Evolutionary conservation across 2,113 vertebrate species (phyloP), one percentile per base, ranked within the genome.

Genomic region (Argyrosomus japonicus): DNA sequence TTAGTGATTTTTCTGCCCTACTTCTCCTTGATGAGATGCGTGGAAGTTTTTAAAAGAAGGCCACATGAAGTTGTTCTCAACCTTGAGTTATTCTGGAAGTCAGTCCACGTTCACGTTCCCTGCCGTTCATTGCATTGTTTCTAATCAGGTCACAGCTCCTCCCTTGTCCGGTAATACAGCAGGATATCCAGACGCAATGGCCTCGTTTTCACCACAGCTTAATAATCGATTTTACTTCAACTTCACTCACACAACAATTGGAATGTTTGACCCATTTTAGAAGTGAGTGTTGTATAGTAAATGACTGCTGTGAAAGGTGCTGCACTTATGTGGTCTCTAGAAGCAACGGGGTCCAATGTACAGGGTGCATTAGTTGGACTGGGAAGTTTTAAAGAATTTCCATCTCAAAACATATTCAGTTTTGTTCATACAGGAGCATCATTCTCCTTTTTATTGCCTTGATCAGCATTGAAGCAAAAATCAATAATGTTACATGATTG

Each of bases 131-230:
- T 77, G 83, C 23, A 54, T 61, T 65, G 54, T 53, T 76, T 79
- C 48, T 81, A 88, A 92, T 81, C 87, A 80, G 87, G 84, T 84
- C 82, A 80, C 77, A 82, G 63, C 72, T 78, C 51, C 57, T 75
- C 60, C 74, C 56, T 65, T n/a, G 79, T 75, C 71, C 19, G 21
- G 23, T 58, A 40, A 53, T 79, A 58, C 36, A 47, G 63, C 81
- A 68, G 60, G 58, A 81, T 87, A 47, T 82, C 29, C 10, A 17
- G 23, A 51, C 2, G n/a, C 17, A 5, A 29, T 62, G 78, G 68
- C 72, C 78, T 72, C 3, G 18, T 89, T 86, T 82, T 77, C 69
- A 61, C 64, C 14, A 1, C 11, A 1, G 21, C 29, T 71, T 80
- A 61, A 56, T 69, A 23, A 85, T 85, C 29, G 29, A 85, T 81